A percentile compares a stretch with the other conserved stretches of the same genome.
Evolutionary conservation across 2,797 vertebrate species (phyloP).

Genomic region (Lacerta viridis): DNA sequence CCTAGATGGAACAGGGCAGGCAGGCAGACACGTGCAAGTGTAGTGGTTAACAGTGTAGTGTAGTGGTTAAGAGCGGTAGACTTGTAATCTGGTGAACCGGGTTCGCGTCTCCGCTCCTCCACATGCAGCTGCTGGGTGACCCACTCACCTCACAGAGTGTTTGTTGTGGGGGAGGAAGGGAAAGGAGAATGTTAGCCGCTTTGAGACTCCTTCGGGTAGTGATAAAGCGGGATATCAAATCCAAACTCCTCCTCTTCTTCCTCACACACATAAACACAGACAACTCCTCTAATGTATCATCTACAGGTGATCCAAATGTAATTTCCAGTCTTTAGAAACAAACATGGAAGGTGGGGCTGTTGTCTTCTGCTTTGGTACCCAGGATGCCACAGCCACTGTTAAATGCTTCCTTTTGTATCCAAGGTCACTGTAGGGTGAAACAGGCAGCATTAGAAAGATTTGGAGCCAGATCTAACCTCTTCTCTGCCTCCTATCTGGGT

Average conservation of each 20-base stretch:
- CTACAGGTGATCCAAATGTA: neutral
- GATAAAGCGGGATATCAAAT: too few relatives aligned
- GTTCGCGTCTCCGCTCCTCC: too few relatives aligned
- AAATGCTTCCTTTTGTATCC: neutral
- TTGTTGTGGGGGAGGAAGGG: too few relatives aligned
- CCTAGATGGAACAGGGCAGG: neutral
- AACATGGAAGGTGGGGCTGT: neutral
- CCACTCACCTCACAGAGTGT: too few relatives aligned
- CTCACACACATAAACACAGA: neutral
- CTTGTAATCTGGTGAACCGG: too few relatives aligned
- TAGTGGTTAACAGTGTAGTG: too few relatives aligned
- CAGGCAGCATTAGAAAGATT: neutral
- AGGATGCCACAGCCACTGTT: neutral
- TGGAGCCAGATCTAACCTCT: neutral
- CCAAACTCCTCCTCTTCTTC: too few relatives aligned
- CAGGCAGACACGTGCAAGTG: neutral
- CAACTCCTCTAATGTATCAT: neutral
- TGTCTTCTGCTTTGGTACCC: neutral
- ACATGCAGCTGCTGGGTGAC: too few relatives aligned
- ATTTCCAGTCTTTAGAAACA: neutral
- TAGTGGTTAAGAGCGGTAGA: too few relatives aligned
- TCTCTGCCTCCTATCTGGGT: neutral
- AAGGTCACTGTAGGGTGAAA: neutral
- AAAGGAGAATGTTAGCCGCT: too few relatives aligned
- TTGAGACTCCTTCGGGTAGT: too few relatives aligned